Evolutionary conservation across 2,113 vertebrate genomes (phyloP).

Genomic region (Gasterosteus aculeatus): DNA sequence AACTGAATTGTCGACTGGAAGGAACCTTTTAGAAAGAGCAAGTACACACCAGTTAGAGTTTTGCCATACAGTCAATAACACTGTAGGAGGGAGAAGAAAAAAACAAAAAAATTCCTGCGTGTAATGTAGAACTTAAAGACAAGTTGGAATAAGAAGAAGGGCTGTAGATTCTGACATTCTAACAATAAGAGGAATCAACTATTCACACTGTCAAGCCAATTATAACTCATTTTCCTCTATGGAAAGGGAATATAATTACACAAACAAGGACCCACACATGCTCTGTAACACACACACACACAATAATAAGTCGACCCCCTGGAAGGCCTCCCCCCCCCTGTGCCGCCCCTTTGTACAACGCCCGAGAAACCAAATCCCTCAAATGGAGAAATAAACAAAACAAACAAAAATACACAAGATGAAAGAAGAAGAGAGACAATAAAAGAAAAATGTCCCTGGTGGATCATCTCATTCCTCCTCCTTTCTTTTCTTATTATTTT

Average conservation of each 20-base stretch:
- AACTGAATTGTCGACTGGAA: constrained; percentile 27
- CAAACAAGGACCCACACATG: constrained; percentile 62
- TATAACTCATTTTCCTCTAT: constrained; percentile 70
- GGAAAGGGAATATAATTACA: constrained; percentile 73
- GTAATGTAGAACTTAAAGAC: constrained; percentile 18
- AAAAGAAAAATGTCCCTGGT: constrained; percentile 68
- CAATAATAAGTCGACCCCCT: constrained; percentile 67
- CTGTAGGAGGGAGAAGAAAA: neutral
- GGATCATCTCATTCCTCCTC: constrained; percentile 70
- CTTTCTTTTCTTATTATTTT: constrained; percentile 71
- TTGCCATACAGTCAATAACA: constrained; percentile 30
- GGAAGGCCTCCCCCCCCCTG: constrained; percentile 35
- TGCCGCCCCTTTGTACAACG: constrained; percentile 71
- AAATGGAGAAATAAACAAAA: constrained; percentile 78
- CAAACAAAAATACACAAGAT: constrained; percentile 76
- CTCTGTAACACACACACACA: constrained; percentile 28
- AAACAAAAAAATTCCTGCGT: constrained; percentile 1
- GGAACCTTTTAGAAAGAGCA: constrained; percentile 56
- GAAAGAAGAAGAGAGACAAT: constrained; percentile 73
- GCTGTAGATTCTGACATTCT: constrained; percentile 41
- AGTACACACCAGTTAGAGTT: constrained; percentile 43
- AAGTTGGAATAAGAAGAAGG: neutral
- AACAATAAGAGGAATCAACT: constrained; percentile 43
- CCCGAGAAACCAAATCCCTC: constrained; percentile 75
- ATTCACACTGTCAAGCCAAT: constrained; percentile 77